These are phyloP conservation scores for Crematogaster levior DNA, from an alignment of 2,888 invertebrate species.

Conservation along the genomic window DNA sequence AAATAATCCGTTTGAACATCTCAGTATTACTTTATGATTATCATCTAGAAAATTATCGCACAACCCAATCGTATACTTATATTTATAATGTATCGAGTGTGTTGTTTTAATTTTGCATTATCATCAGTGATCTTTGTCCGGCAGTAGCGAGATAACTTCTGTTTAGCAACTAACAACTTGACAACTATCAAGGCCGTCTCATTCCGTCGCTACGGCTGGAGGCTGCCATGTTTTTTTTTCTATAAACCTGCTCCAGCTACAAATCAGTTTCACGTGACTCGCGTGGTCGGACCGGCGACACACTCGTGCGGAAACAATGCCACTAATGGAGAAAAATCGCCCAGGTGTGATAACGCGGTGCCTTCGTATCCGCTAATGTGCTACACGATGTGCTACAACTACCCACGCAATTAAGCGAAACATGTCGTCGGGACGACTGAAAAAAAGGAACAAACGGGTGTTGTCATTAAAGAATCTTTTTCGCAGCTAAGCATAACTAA, in stretches of 20 bases:
- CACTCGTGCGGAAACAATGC: slow-evolving; percentile 69
- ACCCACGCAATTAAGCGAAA: slow-evolving; percentile 57
- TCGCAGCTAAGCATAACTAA: slow-evolving; percentile 2
- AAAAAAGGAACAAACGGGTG: slow-evolving; percentile 29
- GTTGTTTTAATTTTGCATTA: background rate
- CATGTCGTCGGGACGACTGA: slow-evolving; percentile 47
- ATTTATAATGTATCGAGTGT: no score
- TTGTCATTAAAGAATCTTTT: slow-evolving; percentile 44
- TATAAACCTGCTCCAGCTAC: slow-evolving; percentile 62
- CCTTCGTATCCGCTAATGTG: slow-evolving; percentile 72
- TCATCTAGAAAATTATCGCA: background rate
- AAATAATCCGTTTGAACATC: background rate
- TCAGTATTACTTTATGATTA: background rate
- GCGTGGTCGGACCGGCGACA: slow-evolving; percentile 63
- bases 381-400: slow-evolving; percentile 70
- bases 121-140: background rate
- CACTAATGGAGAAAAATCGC: slow-evolving; percentile 75
- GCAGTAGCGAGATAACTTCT: background rate
- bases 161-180: slow-evolving; percentile 25
- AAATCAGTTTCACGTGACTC: slow-evolving; percentile 68
- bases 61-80: background rate
- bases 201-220: slow-evolving; percentile 18
- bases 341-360: slow-evolving; percentile 74
- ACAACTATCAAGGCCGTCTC: background rate
- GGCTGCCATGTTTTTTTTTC: slow-evolving; percentile 58